phyloP scores from a whole-genome alignment of 2,888 invertebrate genomes.

The Chaetogeoica ovagalla region DNA sequence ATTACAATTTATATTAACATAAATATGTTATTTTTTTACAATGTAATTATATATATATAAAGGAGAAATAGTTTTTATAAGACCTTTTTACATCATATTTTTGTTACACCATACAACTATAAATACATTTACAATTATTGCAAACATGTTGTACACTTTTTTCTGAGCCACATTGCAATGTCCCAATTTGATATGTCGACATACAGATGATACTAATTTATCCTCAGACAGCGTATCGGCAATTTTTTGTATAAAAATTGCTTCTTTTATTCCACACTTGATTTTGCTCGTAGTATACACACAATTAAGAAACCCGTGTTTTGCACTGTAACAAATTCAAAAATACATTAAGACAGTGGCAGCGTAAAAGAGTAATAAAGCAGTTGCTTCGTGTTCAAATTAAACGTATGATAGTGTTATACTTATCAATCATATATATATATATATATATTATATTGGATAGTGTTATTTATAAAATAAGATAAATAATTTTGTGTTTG shows the following conservation, averaged over 20 bases:
- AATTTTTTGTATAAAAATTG: constrained; percentile 57
- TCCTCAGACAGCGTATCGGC: constrained; percentile 58
- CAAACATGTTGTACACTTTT: neutral
- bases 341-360: too few species aligned
- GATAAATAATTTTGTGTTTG: too few species aligned
- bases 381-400: too few species aligned
- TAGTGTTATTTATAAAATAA: too few species aligned
- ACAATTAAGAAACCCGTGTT: constrained; percentile 58
- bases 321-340: constrained; percentile 57
- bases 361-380: too few species aligned
- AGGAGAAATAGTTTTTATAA: neutral
- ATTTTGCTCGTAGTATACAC: constrained; percentile 57
- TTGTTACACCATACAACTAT: constrained; percentile 15
- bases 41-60: neutral
- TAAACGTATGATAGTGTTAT: too few species aligned
- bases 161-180: constrained; percentile 58
- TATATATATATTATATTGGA: too few species aligned
- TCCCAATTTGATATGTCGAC: constrained; percentile 55
- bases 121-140: constrained; percentile 16
- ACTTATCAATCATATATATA: too few species aligned
- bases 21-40: constrained; percentile 8
- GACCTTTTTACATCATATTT: constrained; percentile 14
- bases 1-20: neutral
- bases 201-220: constrained; percentile 57
- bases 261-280: constrained; percentile 58